Conservation (phyloP, 2,113 vertebrate species). For the Agapornis roseicollis region DNA sequence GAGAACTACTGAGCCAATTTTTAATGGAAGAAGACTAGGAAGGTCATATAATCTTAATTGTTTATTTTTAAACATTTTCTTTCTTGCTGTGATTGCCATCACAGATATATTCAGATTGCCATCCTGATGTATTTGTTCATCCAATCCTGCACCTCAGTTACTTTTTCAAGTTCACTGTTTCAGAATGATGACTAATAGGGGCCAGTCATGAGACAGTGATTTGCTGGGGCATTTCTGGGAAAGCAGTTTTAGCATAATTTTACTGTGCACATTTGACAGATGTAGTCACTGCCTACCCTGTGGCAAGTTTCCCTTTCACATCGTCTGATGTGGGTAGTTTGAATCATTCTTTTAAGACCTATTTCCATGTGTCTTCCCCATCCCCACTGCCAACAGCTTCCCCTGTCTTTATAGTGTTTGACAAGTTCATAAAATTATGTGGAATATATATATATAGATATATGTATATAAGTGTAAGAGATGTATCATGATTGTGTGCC, state of each 20-base stretch:
- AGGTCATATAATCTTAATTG: not conserved
- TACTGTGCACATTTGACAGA: not conserved
- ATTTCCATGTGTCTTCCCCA: not conserved
- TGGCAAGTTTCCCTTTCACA: slow-evolving; percentile 3
- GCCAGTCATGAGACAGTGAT: not conserved
- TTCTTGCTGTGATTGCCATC: not conserved
- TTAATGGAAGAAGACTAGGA: not conserved
- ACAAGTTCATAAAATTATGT: not conserved
- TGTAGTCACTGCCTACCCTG: not conserved
- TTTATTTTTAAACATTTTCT: not conserved
- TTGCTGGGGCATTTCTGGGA: not conserved
- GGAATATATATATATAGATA: rapidly evolving
- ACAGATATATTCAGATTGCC: not conserved
- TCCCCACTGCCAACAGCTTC: not conserved
- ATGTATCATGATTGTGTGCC: rapidly evolving
- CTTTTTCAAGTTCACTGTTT: not conserved
- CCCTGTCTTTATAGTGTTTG: not conserved
- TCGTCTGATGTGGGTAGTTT: not conserved
- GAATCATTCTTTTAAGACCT: not conserved
- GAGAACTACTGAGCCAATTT: not conserved
- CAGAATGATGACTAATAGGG: not conserved
- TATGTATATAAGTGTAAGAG: not conserved
- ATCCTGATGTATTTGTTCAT: not conserved
- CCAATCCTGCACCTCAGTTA: not conserved
- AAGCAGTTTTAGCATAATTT: slow-evolving; percentile 1